Percentiles rank a stretch among this genome's conserved stretches.
These are phyloP conservation scores for Rhinella marina DNA, from an alignment of 2,797 vertebrate genomes.

Conservation along the genomic window DNA sequence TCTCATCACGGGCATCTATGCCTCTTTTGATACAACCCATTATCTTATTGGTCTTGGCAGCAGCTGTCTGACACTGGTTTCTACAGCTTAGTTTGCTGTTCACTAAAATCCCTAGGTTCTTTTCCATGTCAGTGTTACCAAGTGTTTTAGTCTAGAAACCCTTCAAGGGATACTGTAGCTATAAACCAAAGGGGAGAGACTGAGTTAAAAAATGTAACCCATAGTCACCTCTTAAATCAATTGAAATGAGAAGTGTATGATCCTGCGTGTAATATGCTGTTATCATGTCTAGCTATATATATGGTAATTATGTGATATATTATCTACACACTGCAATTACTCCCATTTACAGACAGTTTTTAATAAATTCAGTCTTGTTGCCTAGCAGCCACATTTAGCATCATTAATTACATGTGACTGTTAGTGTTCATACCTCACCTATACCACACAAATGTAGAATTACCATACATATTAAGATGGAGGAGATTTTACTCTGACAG, in stretches of 20 bases:
- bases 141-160: no score
- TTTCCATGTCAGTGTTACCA: no score
- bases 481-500: neutral
- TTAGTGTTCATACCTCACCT: neutral
- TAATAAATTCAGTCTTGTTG: constrained; percentile 24
- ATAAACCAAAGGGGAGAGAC: no score
- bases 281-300: constrained; percentile 6
- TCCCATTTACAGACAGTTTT: constrained; percentile 10
- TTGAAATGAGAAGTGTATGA: neutral
- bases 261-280: neutral
- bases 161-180: no score
- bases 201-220: no score
- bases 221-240: no score
- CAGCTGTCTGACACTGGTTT: no score
- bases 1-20: no score
- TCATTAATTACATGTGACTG: neutral
- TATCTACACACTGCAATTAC: constrained; percentile 35
- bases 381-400: constrained; percentile 24
- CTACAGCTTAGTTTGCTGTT: no score
- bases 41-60: no score
- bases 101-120: no score
- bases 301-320: constrained; percentile 12
- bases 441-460: neutral
- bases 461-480: neutral
- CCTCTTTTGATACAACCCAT: no score